Evolutionary conservation across 2,888 invertebrate genomes (phyloP).

Genomic region (Megamerina dolium): DNA sequence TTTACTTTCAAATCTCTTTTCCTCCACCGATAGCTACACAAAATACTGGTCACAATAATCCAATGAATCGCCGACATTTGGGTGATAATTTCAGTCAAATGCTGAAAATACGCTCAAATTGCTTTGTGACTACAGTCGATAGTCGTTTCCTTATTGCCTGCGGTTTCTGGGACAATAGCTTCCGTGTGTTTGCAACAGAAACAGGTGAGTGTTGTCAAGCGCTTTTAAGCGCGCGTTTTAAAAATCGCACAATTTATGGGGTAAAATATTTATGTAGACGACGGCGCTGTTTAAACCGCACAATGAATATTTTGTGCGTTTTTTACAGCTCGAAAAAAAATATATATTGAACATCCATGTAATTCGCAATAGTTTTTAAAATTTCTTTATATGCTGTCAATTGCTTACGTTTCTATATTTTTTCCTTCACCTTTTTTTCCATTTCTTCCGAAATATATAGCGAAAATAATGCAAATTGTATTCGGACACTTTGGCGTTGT

Average conservation of each 20-base stretch:
- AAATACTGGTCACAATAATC: constrained; percentile 66
- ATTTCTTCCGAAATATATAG: constrained; percentile 51
- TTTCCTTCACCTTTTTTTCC: background rate
- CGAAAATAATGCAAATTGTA: constrained; percentile 95
- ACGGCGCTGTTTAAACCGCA: no score
- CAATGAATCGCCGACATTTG: constrained; percentile 74
- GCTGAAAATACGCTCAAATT: constrained; percentile 84
- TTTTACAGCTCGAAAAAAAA: no score
- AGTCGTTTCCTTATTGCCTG: constrained; percentile 94
- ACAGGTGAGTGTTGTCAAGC: constrained; percentile 71
- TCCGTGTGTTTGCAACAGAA: constrained; percentile 94
- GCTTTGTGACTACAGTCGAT: constrained; percentile 97
- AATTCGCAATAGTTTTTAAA: no score
- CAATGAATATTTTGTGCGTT: no score
- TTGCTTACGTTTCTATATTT: no score
- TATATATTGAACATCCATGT: no score
- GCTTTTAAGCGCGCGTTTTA: no score
- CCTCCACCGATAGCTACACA: constrained; percentile 54
- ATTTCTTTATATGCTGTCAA: no score
- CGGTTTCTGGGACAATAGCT: constrained; percentile 99
- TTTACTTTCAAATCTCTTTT: background rate
- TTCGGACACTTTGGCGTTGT: constrained; percentile 99
- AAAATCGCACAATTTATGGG: no score
- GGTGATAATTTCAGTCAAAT: constrained; percentile 99
- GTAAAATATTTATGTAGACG: no score